Evolutionary conservation across 2,797 vertebrate genomes (phyloP).

Genomic region (Coilia nasus): DNA sequence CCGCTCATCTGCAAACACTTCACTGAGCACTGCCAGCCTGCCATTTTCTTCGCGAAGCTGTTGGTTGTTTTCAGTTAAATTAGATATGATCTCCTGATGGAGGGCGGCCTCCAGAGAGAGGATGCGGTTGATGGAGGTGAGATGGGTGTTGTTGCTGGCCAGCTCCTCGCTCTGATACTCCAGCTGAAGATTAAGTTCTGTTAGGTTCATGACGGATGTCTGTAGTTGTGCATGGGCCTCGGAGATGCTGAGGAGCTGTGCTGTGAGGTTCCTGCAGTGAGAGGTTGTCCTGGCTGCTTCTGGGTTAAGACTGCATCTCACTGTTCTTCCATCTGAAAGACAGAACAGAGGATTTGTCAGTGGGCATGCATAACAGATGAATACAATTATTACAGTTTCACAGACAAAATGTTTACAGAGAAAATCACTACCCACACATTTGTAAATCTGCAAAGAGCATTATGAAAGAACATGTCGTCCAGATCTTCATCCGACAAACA

Average conservation of each 20-base stretch:
- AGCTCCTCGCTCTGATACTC: constrained; percentile 24
- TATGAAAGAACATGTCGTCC: too few relatives aligned
- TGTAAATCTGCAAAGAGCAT: constrained; percentile 28
- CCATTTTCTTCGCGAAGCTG: constrained; percentile 27
- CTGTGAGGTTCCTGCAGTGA: constrained; percentile 51
- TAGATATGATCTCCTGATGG: constrained; percentile 37
- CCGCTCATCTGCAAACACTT: constrained; percentile 17
- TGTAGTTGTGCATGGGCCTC: constrained; percentile 31
- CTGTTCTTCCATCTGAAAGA: constrained; percentile 21
- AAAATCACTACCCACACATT: neutral
- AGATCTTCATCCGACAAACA: too few relatives aligned
- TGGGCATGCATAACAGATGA: too few relatives aligned
- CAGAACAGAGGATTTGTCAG: neutral
- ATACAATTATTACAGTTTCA: too few relatives aligned
- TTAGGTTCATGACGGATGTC: constrained; percentile 33
- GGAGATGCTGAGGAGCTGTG: neutral
- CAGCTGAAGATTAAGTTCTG: constrained; percentile 33
- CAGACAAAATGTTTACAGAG: too few relatives aligned
- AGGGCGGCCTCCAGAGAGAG: constrained; percentile 29
- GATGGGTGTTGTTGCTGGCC: neutral
- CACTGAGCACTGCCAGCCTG: neutral
- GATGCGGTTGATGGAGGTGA: neutral
- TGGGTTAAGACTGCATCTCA: neutral
- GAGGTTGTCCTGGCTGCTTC: constrained; percentile 38
- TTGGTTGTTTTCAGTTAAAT: constrained; percentile 40